These are phyloP conservation scores for Lethrus apterus DNA, from an alignment of 1,140 invertebrate genomes.

Conservation along the genomic window DNA sequence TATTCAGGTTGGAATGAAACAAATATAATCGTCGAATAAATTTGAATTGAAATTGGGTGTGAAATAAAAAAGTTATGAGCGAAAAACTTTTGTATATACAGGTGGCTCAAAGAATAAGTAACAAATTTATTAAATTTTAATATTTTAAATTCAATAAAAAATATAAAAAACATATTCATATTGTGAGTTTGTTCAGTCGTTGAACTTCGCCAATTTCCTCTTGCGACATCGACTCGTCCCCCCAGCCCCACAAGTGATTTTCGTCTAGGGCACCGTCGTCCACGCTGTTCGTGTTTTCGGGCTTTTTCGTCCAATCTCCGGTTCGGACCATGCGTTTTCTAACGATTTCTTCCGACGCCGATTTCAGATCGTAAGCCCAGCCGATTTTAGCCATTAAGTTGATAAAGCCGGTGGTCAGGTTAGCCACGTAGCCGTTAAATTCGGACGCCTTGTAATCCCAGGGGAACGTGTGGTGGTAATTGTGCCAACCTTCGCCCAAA, in stretches of 20 bases:
- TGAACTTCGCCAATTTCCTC: slow-evolving; percentile 28
- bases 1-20: too few relatives aligned
- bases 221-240: slow-evolving; percentile 43
- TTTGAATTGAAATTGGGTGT: too few relatives aligned
- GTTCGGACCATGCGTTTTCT: slow-evolving; percentile 48
- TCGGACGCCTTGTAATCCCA: slow-evolving; percentile 62
- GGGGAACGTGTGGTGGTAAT: slow-evolving; percentile 68
- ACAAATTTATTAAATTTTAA: too few relatives aligned
- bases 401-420: slow-evolving; percentile 42
- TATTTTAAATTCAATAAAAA: too few relatives aligned
- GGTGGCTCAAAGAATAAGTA: too few relatives aligned
- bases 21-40: too few relatives aligned
- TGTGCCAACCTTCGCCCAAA: slow-evolving; percentile 60
- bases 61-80: too few relatives aligned
- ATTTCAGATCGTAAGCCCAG: slow-evolving; percentile 52
- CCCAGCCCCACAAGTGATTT: slow-evolving; percentile 46
- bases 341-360: slow-evolving; percentile 47
- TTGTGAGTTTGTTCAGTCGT: slow-evolving; percentile 26
- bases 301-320: slow-evolving; percentile 58
- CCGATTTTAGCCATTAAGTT: slow-evolving; percentile 48
- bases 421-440: slow-evolving; percentile 41
- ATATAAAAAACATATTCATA: too few relatives aligned
- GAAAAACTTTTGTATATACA: too few relatives aligned
- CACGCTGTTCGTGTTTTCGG: too few relatives aligned
- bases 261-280: slow-evolving; percentile 9